Conservation (phyloP, 2,888 invertebrate genomes). For the Ichneumoninae sp. region DNA sequence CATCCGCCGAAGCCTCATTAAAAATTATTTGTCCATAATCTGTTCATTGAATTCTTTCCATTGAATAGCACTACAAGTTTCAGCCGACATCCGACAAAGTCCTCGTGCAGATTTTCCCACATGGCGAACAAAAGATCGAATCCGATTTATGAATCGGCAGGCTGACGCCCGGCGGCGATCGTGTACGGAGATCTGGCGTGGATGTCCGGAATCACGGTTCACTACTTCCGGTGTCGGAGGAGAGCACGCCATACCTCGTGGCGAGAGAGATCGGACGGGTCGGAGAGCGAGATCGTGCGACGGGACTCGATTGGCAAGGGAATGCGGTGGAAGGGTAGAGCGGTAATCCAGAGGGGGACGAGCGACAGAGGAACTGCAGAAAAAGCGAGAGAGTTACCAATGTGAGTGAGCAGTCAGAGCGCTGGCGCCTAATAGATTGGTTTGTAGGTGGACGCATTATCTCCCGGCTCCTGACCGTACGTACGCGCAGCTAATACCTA, state of each 20-base stretch:
- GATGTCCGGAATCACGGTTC: slow-evolving; percentile 56
- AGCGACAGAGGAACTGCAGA: slow-evolving; percentile 34
- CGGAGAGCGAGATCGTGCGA: slow-evolving; percentile 74
- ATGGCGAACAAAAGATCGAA: slow-evolving; percentile 16
- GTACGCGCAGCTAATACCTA: slow-evolving; percentile 32
- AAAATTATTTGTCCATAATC: background rate
- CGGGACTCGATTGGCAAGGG: slow-evolving; percentile 54
- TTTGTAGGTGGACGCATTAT: slow-evolving; percentile 84
- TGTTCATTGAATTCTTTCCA: background rate
- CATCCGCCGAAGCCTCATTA: background rate
- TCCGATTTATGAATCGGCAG: slow-evolving; percentile 25
- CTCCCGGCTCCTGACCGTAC: slow-evolving; percentile 73
- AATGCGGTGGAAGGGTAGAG: slow-evolving; percentile 24
- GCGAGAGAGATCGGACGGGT: slow-evolving; percentile 51
- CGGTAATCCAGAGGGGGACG: slow-evolving; percentile 40
- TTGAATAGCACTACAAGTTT: background rate
- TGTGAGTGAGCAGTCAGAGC: slow-evolving; percentile 84
- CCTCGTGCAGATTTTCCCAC: background rate
- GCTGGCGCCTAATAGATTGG: slow-evolving; percentile 84
- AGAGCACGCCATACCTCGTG: slow-evolving; percentile 50
- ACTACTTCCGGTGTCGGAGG: slow-evolving; percentile 63
- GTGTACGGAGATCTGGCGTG: slow-evolving; percentile 53
- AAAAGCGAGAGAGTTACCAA: slow-evolving; percentile 68
- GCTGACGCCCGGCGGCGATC: slow-evolving; percentile 39
- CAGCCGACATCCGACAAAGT: background rate